Conservation (phyloP, 2,888 invertebrate species). For the Leptura quadrifasciata region DNA sequence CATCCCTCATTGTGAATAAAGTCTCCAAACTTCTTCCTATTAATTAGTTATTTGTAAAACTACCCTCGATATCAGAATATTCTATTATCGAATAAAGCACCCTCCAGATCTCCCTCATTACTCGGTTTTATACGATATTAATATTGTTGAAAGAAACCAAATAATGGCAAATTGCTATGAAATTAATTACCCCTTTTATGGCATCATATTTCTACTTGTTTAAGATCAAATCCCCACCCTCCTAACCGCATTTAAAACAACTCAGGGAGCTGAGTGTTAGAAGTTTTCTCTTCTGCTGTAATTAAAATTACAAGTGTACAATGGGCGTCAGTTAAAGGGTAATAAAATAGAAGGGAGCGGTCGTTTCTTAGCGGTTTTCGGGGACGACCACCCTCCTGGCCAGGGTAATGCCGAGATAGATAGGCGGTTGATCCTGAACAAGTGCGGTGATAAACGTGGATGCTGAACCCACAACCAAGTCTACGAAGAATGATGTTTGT, state of each 20-base stretch:
- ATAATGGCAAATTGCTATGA: slow-evolving; percentile 58
- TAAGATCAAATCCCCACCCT: slow-evolving; percentile 40
- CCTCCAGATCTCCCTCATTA: slow-evolving; percentile 38
- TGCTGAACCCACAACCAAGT: slow-evolving; percentile 69
- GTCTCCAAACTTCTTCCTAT: slow-evolving; percentile 13
- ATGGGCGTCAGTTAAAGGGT: slow-evolving; percentile 53
- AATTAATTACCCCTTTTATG: slow-evolving; percentile 64
- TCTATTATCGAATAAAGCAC: slow-evolving; percentile 45
- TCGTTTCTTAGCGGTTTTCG: slow-evolving; percentile 55
- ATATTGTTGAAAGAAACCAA: slow-evolving; percentile 58
- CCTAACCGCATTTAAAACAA: slow-evolving; percentile 38
- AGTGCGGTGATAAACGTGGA: slow-evolving; percentile 73
- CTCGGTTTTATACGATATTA: slow-evolving; percentile 54
- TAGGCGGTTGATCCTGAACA: slow-evolving; percentile 72
- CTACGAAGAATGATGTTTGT: slow-evolving; percentile 71
- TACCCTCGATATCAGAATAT: slow-evolving; percentile 20
- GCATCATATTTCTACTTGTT: slow-evolving; percentile 54
- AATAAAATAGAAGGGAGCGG: slow-evolving; percentile 54
- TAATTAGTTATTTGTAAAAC: slow-evolving; percentile 29
- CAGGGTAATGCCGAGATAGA: slow-evolving; percentile 67
- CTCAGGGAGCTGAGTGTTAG: slow-evolving; percentile 43
- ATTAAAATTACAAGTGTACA: slow-evolving; percentile 58
- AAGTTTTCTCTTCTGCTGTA: slow-evolving; percentile 47
- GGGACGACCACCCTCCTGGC: slow-evolving; percentile 42
- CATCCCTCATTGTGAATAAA: background rate